Conservation (phyloP, 2,797 vertebrate species). For the Cephalopachus bancanus region DNA sequence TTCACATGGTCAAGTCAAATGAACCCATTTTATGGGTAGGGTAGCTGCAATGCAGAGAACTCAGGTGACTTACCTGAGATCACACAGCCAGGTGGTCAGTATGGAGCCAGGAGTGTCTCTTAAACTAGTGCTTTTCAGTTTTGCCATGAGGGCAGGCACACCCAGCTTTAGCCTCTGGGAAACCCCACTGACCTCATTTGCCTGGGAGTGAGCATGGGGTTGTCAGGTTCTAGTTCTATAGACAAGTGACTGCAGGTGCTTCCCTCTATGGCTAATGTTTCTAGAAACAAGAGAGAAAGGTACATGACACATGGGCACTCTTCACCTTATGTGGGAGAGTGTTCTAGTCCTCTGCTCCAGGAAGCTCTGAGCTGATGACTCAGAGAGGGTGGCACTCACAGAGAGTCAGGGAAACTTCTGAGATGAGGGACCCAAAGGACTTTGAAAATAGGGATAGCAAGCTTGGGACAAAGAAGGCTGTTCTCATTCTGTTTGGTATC, state of each 20-base stretch:
- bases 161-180: neutral
- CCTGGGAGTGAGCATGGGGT: neutral
- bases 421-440: neutral
- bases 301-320: rapidly evolving
- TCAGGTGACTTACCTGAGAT: neutral
- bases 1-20: neutral
- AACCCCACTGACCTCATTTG: neutral
- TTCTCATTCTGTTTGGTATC: neutral
- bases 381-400: neutral
- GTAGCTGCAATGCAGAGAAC: neutral
- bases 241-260: neutral
- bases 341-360: neutral
- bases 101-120: neutral
- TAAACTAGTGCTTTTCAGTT: neutral
- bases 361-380: neutral
- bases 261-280: neutral
- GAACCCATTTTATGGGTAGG: neutral
- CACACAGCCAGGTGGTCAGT: neutral
- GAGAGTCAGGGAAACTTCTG: neutral
- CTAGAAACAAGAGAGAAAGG: neutral
- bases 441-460: neutral
- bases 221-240: neutral
- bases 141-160: rapidly evolving
- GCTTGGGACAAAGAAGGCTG: neutral
- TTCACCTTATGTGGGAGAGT: too few relatives aligned